Base-by-base conservation (phyloP, 92 coral and sea anemone species). In the Umimayanthus kanabou region DNA sequence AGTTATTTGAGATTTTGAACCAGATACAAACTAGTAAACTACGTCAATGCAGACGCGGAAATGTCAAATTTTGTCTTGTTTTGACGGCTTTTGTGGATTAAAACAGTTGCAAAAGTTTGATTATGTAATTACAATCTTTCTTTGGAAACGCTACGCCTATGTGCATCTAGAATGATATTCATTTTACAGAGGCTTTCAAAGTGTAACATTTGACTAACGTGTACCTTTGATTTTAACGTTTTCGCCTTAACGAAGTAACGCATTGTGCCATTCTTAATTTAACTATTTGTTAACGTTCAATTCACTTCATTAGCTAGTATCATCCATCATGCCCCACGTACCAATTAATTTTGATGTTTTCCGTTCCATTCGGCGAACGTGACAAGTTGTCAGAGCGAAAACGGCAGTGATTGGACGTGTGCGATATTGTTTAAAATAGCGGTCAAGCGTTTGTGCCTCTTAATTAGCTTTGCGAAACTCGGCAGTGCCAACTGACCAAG, bases 361-460 rank as follows among this genome's bases (percentile, higher is more conserved):
- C 45, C n/a, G 45, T 76, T 86, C 72, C 28, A 14, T 33, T 45
- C 39, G 39, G 15, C 50, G 72, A 79, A 69, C 25, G 30, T 29
- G 71, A 69, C 53, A 76, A 26, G 83, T 15, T 85, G 81, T 49
- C 37, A 85, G 65, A 20, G 73, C 22, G 72, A 76, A 86, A 76
- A 53, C 72, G 18, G 25, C 61, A 29, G 70, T 73, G 50, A 43
- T 40, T 64, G 75, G 80, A 33, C 73, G 22, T 43, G 49, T 39
- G 37, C 11, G 13, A 76, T 86, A 70, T 76, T 67, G 66, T 57
- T 15, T 57, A 15, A 26, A 53, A 53, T 13, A 61, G 69, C 69
- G 15, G 69, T 61, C 69, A 61, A 3, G 69, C 69, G 69, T 22
- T 61, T 61, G 69, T 22, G 26, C 26, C 9, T 61, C 22, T 61